phyloP scores from a whole-genome alignment of 1,140 invertebrate genomes.

The Chrysopa pallens region DNA sequence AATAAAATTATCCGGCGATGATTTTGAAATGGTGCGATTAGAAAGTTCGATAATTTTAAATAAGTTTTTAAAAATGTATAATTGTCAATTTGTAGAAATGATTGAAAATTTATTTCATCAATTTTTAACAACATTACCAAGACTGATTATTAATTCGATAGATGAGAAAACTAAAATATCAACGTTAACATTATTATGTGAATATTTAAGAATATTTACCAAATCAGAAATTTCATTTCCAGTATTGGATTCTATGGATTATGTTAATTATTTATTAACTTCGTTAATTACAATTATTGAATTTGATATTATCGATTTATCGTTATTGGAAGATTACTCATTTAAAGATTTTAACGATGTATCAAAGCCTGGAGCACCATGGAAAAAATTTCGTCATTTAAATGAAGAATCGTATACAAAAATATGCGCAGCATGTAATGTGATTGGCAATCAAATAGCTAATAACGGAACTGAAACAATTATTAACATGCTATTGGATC shows the following conservation, averaged over 20 bases:
- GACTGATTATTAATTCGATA: no score
- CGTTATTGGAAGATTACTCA: background rate
- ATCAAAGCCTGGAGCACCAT: conserved; percentile 17
- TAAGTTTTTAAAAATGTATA: no score
- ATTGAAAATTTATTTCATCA: no score
- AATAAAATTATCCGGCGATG: no score
- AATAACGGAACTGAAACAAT: conserved; percentile 30
- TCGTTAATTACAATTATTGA: background rate
- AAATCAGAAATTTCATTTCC: background rate
- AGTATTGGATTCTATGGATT: background rate
- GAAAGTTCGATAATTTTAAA: no score
- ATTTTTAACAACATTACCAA: no score
- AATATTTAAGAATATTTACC: no score
- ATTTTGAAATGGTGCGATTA: no score
- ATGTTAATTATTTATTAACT: background rate
- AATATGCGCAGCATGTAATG: conserved; percentile 27
- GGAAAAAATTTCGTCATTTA: conserved; percentile 35
- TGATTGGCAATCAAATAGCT: conserved; percentile 22
- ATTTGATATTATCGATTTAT: conserved; percentile 1
- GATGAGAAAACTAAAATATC: no score
- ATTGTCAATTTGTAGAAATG: no score
- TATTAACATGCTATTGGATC: conserved; percentile 35
- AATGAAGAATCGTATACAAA: conserved; percentile 18
- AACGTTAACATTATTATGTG: no score
- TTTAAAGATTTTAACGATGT: conserved; percentile 9